Base-by-base conservation (phyloP, 92 coral and sea anemone genomes). In the Actinostola sp. region DNA sequence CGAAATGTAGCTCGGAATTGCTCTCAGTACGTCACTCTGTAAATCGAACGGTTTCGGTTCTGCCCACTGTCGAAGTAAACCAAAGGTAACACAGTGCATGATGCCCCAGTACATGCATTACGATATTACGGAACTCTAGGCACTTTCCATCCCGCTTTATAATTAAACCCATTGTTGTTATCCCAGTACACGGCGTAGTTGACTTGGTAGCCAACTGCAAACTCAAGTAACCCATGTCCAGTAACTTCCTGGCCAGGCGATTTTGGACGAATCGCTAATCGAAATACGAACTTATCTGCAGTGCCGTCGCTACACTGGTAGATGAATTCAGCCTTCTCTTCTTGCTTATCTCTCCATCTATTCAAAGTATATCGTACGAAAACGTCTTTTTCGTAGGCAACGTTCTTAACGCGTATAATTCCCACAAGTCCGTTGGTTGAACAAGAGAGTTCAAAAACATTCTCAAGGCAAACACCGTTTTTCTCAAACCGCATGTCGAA, bases 151-250 rank as follows among this genome's bases (percentile, higher is more conserved):
- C n/a, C 61, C 27, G 80, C 73, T 6, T 41, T 46, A 34, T 84
- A 84, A 65, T 84, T 84, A 15, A 51, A 27, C 17, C 72, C 72
- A 32, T 77, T 52, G 51, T 84, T 84, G 50, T 84, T 84, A 60
- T 84, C 89, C 89, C 89, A 84, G 61, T 63, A 66, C 41, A 30
- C 48, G 24, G 20, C n/a, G 50, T 38, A 53, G 62, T 71, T 71
- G 16, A 80, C 64, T 45, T 61, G 29, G 42, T 66, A 78, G 48
- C 85, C 65, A 31, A 78, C 52, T 12, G 85, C 89, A 66, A 84
- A 79, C 72, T 84, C 85, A 0, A 78, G 8, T 41, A 23, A n/a
- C n/a, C n/a, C n/a, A n/a, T n/a, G 27, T n/a, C 71, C 81, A 45
- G 57, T 43, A 24, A 39, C 48, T 16, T 65, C 67, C 33, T 71